Evolutionary conservation across 2,797 vertebrate species (phyloP).

Genomic region (Propithecus deckenii): DNA sequence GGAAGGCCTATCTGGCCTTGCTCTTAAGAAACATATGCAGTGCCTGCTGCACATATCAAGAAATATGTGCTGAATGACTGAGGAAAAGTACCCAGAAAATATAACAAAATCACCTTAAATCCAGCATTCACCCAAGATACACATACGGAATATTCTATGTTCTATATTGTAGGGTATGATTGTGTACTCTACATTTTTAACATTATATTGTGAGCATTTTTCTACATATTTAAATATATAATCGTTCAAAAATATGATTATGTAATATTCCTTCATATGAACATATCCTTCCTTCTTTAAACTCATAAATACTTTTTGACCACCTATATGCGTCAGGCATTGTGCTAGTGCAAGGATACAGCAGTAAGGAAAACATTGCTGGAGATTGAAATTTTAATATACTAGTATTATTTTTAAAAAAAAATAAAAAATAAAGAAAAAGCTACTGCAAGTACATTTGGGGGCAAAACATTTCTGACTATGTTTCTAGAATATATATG

Average conservation of each 20-base stretch:
- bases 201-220: background rate
- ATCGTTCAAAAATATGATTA: background rate
- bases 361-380: background rate
- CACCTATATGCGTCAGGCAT: background rate
- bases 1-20: background rate
- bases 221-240: background rate
- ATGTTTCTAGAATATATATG: background rate
- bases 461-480: background rate
- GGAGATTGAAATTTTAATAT: background rate
- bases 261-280: background rate
- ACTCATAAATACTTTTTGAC: background rate
- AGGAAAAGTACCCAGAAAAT: background rate
- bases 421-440: background rate
- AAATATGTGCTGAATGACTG: background rate
- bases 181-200: background rate
- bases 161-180: background rate
- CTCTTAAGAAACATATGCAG: background rate
- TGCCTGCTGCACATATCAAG: background rate
- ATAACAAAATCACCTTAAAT: background rate
- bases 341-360: background rate
- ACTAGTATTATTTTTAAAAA: background rate
- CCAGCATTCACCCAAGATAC: background rate
- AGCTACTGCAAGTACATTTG: background rate
- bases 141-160: background rate
- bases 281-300: background rate